phyloP scores from a whole-genome alignment of 2,797 vertebrate species.

The Spinibarbus caldwelli region DNA sequence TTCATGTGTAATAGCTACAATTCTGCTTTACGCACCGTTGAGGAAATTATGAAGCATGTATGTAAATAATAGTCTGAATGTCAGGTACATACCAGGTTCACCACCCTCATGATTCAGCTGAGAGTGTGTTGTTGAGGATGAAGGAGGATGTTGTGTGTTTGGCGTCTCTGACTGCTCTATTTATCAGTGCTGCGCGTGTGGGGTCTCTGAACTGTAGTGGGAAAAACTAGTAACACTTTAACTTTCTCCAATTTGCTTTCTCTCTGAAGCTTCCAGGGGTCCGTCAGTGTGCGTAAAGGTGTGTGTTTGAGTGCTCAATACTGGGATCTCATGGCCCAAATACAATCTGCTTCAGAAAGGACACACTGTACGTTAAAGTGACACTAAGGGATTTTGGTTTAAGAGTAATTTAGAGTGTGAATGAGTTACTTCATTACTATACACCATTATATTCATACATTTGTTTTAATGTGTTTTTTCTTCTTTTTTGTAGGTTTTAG shows the following conservation, averaged over 20 bases:
- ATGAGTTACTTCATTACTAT: neutral
- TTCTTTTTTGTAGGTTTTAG: neutral
- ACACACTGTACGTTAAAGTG: neutral
- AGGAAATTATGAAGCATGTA: neutral
- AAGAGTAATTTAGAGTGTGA: neutral
- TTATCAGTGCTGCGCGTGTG: constrained; percentile 41
- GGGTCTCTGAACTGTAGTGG: constrained; percentile 8
- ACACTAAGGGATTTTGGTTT: neutral
- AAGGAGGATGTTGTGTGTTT: constrained; percentile 7
- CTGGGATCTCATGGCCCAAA: neutral
- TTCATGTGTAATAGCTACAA: neutral
- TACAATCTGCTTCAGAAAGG: neutral
- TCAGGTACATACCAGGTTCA: constrained; percentile 70
- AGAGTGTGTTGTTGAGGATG: constrained; percentile 10
- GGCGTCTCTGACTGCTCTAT: constrained; percentile 4
- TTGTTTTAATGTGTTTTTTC: neutral
- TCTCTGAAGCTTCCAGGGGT: neutral
- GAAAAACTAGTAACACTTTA: constrained; percentile 54
- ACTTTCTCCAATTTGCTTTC: constrained; percentile 37
- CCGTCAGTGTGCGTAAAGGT: neutral
- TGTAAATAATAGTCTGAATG: neutral
- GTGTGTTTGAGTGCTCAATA: neutral
- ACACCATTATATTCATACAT: neutral
- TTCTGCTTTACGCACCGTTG: neutral
- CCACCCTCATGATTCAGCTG: constrained; percentile 69